Evolutionary conservation across 2,113 vertebrate species (phyloP).

Genomic region (Sinocyclocheilus anshuiensis): DNA sequence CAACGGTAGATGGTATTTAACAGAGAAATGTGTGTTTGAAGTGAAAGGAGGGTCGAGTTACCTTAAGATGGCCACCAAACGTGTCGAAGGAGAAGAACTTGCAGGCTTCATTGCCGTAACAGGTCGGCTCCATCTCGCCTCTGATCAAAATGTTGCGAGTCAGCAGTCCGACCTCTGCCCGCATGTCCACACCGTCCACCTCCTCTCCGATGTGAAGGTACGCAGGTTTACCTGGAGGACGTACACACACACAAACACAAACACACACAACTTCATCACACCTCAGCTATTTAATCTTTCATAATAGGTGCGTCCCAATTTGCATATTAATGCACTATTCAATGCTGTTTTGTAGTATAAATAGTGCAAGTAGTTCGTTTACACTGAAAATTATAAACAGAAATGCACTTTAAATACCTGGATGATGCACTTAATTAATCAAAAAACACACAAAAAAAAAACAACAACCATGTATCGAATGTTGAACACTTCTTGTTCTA

Average conservation of each 20-base stretch:
- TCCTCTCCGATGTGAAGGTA: slow-evolving; percentile 87
- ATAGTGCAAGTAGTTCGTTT: background rate
- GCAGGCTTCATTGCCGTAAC: slow-evolving; percentile 86
- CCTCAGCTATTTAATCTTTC: background rate
- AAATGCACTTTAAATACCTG: too few species aligned
- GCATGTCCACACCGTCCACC: slow-evolving; percentile 90
- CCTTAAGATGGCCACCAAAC: slow-evolving; percentile 96
- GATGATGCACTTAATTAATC: too few species aligned
- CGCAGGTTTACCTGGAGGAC: slow-evolving; percentile 79
- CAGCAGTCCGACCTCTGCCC: slow-evolving; percentile 93
- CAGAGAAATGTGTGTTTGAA: background rate
- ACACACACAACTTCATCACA: background rate
- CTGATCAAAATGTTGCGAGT: slow-evolving; percentile 83
- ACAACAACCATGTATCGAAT: too few species aligned
- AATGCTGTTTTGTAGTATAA: background rate
- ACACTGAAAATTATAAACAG: background rate
- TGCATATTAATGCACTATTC: background rate
- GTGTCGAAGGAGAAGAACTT: slow-evolving; percentile 94
- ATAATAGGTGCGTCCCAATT: background rate
- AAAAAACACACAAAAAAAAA: too few species aligned
- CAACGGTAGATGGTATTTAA: background rate
- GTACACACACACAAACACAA: slow-evolving; percentile 27
- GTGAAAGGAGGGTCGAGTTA: slow-evolving; percentile 58
- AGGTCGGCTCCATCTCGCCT: slow-evolving; percentile 84
- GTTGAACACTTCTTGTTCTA: too few species aligned